Percentiles rank a stretch among this genome's conserved stretches.
Conservation (phyloP, 2,888 invertebrate species). For the Coecobrya sp. region DNA sequence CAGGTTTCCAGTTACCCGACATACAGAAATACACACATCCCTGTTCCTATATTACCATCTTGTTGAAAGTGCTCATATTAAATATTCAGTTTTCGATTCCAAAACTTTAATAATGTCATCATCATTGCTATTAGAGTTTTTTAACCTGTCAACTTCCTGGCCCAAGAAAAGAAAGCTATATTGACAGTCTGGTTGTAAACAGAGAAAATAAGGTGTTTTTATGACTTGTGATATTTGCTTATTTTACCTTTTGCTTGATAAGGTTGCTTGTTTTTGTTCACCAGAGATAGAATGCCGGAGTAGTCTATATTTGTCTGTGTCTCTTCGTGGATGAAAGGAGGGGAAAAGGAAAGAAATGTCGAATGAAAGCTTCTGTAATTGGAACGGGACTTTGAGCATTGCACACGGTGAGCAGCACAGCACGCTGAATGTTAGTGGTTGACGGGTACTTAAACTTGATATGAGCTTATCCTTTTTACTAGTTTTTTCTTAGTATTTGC, state of each 20-base stretch:
- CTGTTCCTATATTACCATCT: background rate
- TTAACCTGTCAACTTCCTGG: no score
- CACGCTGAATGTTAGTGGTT: background rate
- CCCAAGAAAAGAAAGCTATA: background rate
- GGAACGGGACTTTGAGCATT: slow-evolving; percentile 46
- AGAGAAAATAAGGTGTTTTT: slow-evolving; percentile 17
- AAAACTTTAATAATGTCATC: background rate
- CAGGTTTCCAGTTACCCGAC: background rate
- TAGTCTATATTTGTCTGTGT: slow-evolving; percentile 12
- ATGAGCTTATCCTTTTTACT: slow-evolving; percentile 43
- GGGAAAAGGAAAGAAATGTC: slow-evolving; percentile 29
- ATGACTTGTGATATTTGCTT: slow-evolving; percentile 40
- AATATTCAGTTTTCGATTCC: background rate
- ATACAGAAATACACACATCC: no score
- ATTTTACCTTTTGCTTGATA: slow-evolving; percentile 47
- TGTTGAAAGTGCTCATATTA: background rate
- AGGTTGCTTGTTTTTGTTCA: slow-evolving; percentile 38
- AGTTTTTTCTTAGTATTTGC: background rate
- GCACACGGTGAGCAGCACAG: background rate
- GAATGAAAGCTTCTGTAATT: slow-evolving; percentile 58
- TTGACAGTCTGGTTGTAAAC: background rate
- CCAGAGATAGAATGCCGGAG: slow-evolving; percentile 25
- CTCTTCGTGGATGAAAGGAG: slow-evolving; percentile 2
- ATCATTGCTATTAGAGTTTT: no score
- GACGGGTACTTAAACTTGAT: slow-evolving; percentile 53